Evolutionary conservation across 2,888 invertebrate species (phyloP).

Genomic region (Rotaria macrura): DNA sequence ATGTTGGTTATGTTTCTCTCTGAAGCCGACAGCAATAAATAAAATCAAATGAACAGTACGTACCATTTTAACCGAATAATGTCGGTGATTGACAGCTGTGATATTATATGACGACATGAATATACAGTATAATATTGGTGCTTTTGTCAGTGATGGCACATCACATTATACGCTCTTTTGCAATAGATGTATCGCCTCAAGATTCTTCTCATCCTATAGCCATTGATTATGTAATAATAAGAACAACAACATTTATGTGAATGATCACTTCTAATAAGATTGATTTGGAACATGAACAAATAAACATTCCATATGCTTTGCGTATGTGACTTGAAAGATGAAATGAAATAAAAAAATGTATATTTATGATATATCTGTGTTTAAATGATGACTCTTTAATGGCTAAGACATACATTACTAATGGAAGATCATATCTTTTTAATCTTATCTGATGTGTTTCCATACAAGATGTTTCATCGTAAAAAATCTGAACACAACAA

Average conservation of each 20-base stretch:
- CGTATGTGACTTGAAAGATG: not conserved
- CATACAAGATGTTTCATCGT: too few species aligned
- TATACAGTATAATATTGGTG: not conserved
- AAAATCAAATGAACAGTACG: not conserved
- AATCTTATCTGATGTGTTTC: too few species aligned
- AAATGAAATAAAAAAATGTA: not conserved
- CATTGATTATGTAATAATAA: not conserved
- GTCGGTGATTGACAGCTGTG: not conserved
- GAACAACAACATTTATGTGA: not conserved
- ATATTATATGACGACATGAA: not conserved
- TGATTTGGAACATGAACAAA: not conserved
- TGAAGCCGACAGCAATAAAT: not conserved
- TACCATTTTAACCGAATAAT: not conserved
- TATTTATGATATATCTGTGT: not conserved
- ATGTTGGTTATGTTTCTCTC: not conserved
- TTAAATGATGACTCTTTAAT: not conserved
- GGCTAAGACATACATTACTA: not conserved
- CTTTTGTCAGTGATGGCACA: not conserved
- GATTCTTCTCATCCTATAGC: not conserved
- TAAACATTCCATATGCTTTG: not conserved
- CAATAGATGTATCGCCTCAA: slow-evolving; percentile 1
- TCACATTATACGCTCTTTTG: not conserved
- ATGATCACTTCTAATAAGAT: not conserved
- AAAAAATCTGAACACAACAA: too few species aligned
- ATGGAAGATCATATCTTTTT: not conserved